Base-by-base conservation (phyloP, 2,888 invertebrate genomes). In the Julus scandinavius region DNA sequence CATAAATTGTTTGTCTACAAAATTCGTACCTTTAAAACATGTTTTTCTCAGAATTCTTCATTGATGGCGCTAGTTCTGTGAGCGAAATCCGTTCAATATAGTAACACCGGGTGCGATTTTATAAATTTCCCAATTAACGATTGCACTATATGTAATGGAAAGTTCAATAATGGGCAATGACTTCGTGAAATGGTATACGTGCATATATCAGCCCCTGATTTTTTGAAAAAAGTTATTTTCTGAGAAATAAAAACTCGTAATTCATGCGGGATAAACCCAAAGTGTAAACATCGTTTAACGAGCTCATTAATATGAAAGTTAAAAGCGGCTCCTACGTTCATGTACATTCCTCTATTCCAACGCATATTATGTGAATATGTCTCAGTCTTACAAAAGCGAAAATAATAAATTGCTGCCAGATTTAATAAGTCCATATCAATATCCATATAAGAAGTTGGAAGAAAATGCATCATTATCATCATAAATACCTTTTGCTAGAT, bases 351-450 rank as follows among this genome's bases (percentile, higher is more conserved):
- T 45, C 45, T 45, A 45, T 45, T 45, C 45, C 45, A 7, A 2
- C 45, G 45, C 38, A 80, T 80, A 80, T 80, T 40, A 38, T 5
- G 13, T 38, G 38, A 80, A 80, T 40, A 80, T 38, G 9, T 38
- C 29, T 2, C 29, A 80, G 80, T 80, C 15, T 13, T 80, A 80
- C 6, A 80, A 80, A 80, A 80, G 38, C 80, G 38, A 38, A 38
- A 80, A 72, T 72, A 40, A 80, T 80, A 40, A 80, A 80, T 80
- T 40, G 80, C 80, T 80, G 80, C 80, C 80, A 80, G 80, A 38
- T 80, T 80, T 80, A 80, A 80, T 80, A 80, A 80, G 80, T 80
- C 80, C 80, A 80, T 80, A 80, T 80, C 80, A 80, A 80, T 80
- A 80, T 80, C 80, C 80, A 80, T 80, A 80, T 80, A 80, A 80